Evolutionary conservation across 2,888 invertebrate species (phyloP).

Genomic region (Drymonia ruficornis): DNA sequence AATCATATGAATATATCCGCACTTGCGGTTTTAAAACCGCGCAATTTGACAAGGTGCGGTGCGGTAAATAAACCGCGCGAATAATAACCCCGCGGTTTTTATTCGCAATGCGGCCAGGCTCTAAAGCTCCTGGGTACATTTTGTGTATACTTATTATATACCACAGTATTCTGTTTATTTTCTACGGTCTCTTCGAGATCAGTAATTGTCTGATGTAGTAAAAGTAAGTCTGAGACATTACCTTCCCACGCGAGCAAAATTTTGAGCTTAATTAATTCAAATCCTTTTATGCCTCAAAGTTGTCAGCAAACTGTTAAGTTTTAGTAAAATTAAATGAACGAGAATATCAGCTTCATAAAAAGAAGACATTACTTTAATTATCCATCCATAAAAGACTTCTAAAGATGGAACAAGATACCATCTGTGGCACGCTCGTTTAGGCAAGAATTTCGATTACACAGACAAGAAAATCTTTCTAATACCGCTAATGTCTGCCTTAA

Average conservation of each 20-base stretch:
- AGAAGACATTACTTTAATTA: conserved; percentile 11
- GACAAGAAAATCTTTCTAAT: conserved; percentile 61
- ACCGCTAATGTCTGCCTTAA: conserved; percentile 62
- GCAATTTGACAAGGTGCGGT: no score
- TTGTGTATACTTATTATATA: no score
- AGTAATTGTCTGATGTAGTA: no score
- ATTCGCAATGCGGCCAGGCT: conserved; percentile 16
- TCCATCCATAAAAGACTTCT: conserved; percentile 6
- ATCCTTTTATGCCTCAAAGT: not conserved
- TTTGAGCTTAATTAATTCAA: not conserved
- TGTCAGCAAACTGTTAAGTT: not conserved
- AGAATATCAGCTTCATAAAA: conserved; percentile 14
- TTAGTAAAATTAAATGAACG: not conserved
- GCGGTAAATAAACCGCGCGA: no score
- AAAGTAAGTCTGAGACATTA: no score
- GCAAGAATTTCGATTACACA: conserved; percentile 64
- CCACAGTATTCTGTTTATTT: no score
- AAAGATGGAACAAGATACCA: conserved; percentile 34
- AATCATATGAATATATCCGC: no score
- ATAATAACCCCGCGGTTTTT: no score
- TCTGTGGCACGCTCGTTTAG: conserved; percentile 35
- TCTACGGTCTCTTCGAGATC: no score
- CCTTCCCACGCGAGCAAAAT: not conserved
- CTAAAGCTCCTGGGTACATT: not conserved
- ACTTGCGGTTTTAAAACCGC: no score